Evolutionary conservation across 2,797 vertebrate species (phyloP).

Genomic region (Gallinago nigripennis): DNA sequence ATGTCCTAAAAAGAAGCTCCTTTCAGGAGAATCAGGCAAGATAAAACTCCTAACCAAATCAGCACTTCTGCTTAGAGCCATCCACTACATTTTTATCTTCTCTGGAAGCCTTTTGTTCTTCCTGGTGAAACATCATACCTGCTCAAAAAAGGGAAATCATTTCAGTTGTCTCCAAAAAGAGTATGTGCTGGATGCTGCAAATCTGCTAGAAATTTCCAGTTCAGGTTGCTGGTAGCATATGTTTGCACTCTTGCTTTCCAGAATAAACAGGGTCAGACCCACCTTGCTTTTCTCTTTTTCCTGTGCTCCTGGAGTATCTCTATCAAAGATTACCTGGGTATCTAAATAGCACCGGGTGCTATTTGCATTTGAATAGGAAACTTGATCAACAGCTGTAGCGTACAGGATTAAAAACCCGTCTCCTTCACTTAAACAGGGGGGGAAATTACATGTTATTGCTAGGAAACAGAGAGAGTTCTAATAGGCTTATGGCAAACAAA

Average conservation of each 20-base stretch:
- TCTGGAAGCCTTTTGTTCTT: not conserved
- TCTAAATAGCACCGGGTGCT: slow-evolving; percentile 42
- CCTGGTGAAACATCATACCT: not conserved
- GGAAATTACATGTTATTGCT: slow-evolving; percentile 64
- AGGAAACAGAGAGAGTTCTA: slow-evolving; percentile 75
- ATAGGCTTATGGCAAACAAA: slow-evolving; percentile 76
- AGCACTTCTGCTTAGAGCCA: not conserved
- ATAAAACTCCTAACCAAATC: not conserved
- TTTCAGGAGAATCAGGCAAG: not conserved
- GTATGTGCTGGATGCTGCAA: not conserved
- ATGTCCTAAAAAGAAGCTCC: not conserved
- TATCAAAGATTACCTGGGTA: slow-evolving; percentile 33
- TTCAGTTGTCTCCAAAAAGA: not conserved
- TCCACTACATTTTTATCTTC: not conserved
- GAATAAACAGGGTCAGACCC: slow-evolving; percentile 6
- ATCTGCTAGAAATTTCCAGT: not conserved
- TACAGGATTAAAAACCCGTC: slow-evolving; percentile 37
- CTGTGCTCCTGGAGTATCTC: slow-evolving; percentile 12
- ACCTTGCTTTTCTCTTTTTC: slow-evolving; percentile 19
- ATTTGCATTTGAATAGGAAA: slow-evolving; percentile 68
- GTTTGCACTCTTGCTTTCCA: not conserved
- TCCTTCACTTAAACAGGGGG: slow-evolving; percentile 14
- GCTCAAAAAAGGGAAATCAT: not conserved
- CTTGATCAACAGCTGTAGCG: slow-evolving; percentile 38
- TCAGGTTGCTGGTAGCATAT: not conserved